Conservation (phyloP, 2,113 vertebrate genomes). For the Hemiscyllium ocellatum region DNA sequence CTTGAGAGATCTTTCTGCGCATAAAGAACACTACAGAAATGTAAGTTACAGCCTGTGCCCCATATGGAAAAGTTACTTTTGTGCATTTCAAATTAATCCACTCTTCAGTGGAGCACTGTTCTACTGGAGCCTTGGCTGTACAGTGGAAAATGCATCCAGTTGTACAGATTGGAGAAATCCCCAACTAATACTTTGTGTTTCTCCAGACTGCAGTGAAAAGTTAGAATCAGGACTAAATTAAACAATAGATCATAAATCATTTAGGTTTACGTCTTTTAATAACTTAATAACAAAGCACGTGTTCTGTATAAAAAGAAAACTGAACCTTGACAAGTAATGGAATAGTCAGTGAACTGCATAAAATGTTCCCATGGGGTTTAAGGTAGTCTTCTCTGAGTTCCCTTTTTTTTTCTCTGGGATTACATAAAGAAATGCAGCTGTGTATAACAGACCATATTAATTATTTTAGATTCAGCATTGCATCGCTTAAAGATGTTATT, state of each 20-base stretch:
- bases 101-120: not conserved
- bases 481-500: conserved; percentile 34
- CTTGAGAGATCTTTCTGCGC: not conserved
- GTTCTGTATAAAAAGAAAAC: conserved; percentile 19
- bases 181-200: not conserved
- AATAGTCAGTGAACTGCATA: conserved; percentile 25
- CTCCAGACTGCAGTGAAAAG: conserved; percentile 22
- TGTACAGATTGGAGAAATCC: not conserved
- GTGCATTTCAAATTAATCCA: no score
- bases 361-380: conserved; percentile 26
- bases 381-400: conserved; percentile 22
- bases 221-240: conserved; percentile 9
- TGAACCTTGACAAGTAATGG: conserved; percentile 28
- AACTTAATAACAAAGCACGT: conserved; percentile 28
- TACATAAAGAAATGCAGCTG: conserved; percentile 31
- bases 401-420: conserved; percentile 17
- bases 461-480: conserved; percentile 18
- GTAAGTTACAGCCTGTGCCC: not conserved
- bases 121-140: not conserved
- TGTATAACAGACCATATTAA: conserved; percentile 35
- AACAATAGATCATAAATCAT: conserved; percentile 31
- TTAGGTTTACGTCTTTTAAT: conserved; percentile 16
- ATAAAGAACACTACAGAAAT: not conserved
- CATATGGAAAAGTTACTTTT: not conserved
- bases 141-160: not conserved